Evolutionary conservation across 2,797 vertebrate species (phyloP).

Genomic region (Chelon auratus): DNA sequence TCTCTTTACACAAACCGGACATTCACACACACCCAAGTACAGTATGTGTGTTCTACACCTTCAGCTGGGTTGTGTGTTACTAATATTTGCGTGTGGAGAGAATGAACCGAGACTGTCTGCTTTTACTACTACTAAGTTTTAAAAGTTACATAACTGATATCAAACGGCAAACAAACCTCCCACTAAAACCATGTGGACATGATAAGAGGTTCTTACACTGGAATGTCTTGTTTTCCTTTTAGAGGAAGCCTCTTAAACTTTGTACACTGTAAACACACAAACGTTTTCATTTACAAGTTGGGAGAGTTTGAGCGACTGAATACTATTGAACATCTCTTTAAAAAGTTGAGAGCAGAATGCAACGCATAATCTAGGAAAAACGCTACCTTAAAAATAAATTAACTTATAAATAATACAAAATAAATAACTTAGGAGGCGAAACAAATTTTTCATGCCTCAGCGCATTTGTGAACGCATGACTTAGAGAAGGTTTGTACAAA

Average conservation of each 20-base stretch:
- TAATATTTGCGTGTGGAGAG: conserved; percentile 45
- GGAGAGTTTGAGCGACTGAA: conserved; percentile 40
- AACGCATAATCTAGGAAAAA: conserved; percentile 51
- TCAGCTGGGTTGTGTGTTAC: conserved; percentile 22
- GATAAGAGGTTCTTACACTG: conserved; percentile 54
- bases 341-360: conserved; percentile 47
- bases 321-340: conserved; percentile 54
- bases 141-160: conserved; percentile 57
- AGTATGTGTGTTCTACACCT: conserved; percentile 12
- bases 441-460: conserved; percentile 42
- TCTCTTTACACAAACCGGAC: conserved; percentile 38
- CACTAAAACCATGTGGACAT: conserved; percentile 35
- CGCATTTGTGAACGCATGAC: conserved; percentile 36
- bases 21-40: conserved; percentile 26
- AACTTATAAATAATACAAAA: conserved; percentile 70
- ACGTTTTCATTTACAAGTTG: conserved; percentile 39
- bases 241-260: conserved; percentile 30
- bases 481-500: conserved; percentile 40
- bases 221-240: conserved; percentile 64
- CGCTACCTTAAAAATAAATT: conserved; percentile 56
- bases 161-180: conserved; percentile 68
- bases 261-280: conserved; percentile 60
- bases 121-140: conserved; percentile 33
- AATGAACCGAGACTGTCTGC: conserved; percentile 54
- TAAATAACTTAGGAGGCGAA: conserved; percentile 60